Conservation (phyloP, 2,113 vertebrate genomes). For the Zingel zingel region DNA sequence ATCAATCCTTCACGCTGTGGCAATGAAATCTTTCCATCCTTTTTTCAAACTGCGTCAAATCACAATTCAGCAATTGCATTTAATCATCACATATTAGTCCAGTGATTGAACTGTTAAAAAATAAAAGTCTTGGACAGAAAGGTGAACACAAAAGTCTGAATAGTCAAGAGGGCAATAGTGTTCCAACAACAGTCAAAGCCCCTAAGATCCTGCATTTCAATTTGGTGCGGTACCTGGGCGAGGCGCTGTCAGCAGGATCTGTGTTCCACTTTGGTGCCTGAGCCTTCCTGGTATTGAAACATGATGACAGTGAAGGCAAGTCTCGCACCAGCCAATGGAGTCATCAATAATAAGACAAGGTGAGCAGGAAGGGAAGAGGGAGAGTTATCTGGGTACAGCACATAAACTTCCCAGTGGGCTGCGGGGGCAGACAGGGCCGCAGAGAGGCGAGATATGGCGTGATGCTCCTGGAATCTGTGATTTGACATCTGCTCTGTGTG, state of each 20-base stretch:
- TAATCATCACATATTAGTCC: conserved; percentile 4
- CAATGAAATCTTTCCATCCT: background rate
- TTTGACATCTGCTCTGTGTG: conserved; percentile 54
- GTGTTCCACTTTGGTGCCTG: conserved; percentile 55
- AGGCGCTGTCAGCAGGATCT: conserved; percentile 53
- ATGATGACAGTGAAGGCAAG: conserved; percentile 55
- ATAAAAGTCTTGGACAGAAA: background rate
- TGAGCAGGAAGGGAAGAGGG: conserved; percentile 43
- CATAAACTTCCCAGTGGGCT: conserved; percentile 53
- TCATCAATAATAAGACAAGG: conserved; percentile 81
- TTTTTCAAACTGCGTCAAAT: background rate
- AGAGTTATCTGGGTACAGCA: conserved; percentile 52
- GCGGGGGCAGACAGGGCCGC: conserved; percentile 45
- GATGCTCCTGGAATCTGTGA: conserved; percentile 59
- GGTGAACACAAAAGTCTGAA: conserved; percentile 1
- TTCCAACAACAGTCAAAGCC: conserved; percentile 35
- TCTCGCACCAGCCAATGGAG: conserved; percentile 61
- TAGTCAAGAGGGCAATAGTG: background rate
- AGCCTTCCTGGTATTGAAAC: conserved; percentile 52
- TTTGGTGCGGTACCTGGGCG: conserved; percentile 19
- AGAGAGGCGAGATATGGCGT: conserved; percentile 43
- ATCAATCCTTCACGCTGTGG: background rate
- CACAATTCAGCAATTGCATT: background rate
- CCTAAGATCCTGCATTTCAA: conserved; percentile 27
- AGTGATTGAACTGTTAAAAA: background rate